Evolutionary conservation across 2,888 invertebrate species (phyloP).

Genomic region (Belgica antarctica): DNA sequence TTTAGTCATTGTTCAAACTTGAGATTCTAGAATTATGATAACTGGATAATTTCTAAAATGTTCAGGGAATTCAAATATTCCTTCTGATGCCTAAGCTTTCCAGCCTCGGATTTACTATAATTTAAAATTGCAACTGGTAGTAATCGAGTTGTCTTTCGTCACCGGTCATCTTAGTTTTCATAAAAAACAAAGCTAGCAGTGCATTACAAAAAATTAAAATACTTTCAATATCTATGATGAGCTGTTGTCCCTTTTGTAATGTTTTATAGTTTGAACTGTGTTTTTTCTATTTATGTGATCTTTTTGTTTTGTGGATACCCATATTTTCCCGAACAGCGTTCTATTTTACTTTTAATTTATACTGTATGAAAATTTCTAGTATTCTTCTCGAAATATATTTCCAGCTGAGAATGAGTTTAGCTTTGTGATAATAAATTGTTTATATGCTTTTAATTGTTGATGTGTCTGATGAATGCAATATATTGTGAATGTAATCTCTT

Average conservation of each 20-base stretch:
- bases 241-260: not conserved
- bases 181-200: no score
- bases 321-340: constrained; percentile 41
- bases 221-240: no score
- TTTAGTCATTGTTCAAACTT: no score
- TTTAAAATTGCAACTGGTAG: no score
- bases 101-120: no score
- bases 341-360: constrained; percentile 20
- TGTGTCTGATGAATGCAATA: not conserved
- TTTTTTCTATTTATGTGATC: not conserved
- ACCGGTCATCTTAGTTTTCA: no score
- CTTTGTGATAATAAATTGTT: not conserved
- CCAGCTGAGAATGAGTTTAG: not conserved
- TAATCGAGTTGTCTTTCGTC: no score
- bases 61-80: no score
- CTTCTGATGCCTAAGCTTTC: no score
- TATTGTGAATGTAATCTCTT: not conserved
- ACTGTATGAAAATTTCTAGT: not conserved
- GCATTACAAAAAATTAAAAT: no score
- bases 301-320: constrained; percentile 17
- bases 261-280: not conserved
- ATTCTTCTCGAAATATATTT: not conserved
- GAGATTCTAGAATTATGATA: no score
- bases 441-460: not conserved
- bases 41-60: no score